A percentile compares a stretch with the other conserved stretches of the same genome.
phyloP scores from a whole-genome alignment of 2,888 invertebrate species.

The Plutella xylostella region DNA sequence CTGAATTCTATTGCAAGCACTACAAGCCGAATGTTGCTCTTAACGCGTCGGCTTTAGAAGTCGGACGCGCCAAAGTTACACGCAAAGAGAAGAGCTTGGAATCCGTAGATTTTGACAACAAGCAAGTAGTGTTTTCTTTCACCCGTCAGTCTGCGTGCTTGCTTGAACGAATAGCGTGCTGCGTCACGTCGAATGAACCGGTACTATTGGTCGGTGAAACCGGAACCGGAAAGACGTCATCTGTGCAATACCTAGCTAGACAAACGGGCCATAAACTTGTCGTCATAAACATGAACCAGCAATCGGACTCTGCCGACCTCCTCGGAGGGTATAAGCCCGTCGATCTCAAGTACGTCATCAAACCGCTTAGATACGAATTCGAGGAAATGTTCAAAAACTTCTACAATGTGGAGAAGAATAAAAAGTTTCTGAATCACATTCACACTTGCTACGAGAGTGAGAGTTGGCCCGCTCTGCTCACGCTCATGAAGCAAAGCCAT shows the following conservation, averaged over 20 bases:
- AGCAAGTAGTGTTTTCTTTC: conserved; percentile 78
- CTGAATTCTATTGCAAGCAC: conserved; percentile 81
- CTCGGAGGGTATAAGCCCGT: conserved; percentile 98
- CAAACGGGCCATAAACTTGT: conserved; percentile 86
- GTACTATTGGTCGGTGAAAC: conserved; percentile 97
- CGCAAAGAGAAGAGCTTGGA: conserved; percentile 50
- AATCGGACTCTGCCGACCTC: conserved; percentile 96
- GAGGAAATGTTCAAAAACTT: conserved; percentile 84
- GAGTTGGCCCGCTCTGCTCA: conserved; percentile 78
- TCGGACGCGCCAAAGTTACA: conserved; percentile 76
- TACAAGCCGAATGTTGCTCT: conserved; percentile 82
- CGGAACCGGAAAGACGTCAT: conserved; percentile 97
- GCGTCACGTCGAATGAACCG: conserved; percentile 86
- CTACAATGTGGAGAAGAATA: conserved; percentile 81
- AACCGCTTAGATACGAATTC: conserved; percentile 86
- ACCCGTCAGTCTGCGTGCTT: conserved; percentile 85
- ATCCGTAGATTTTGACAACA: conserved; percentile 42
- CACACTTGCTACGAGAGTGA: conserved; percentile 79
- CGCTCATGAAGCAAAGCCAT: conserved; percentile 81
- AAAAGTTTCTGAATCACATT: conserved; percentile 84
- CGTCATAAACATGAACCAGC: conserved; percentile 99
- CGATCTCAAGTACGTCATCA: conserved; percentile 85
- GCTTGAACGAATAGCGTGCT: conserved; percentile 89
- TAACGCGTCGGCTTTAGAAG: conserved; percentile 68
- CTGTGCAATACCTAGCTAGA: conserved; percentile 90